These are phyloP conservation scores for Alectoris magna DNA, from an alignment of 2,797 vertebrate species.

Conservation along the genomic window DNA sequence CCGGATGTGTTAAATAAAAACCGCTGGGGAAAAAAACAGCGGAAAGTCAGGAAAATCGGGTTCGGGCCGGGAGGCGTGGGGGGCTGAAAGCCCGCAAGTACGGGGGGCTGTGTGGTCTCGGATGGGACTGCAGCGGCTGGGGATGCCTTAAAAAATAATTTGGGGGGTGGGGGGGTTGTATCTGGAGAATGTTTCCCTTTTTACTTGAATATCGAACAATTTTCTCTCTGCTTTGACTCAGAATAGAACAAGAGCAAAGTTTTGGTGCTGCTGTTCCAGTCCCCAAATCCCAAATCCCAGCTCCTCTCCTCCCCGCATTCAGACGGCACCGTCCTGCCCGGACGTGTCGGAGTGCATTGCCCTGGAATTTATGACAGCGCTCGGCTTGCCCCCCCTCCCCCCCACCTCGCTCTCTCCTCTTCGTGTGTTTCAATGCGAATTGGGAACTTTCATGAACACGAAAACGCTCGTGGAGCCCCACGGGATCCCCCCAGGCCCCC, in stretches of 20 bases:
- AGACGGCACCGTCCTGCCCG: slow-evolving; percentile 32
- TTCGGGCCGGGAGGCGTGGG: background rate
- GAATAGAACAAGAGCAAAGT: background rate
- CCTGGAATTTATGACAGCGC: slow-evolving; percentile 46
- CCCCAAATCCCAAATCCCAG: background rate
- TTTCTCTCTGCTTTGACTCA: background rate
- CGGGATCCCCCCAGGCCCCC: too few species aligned
- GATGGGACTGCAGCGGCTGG: background rate
- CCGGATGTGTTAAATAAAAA: slow-evolving; percentile 62
- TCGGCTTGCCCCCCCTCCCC: background rate
- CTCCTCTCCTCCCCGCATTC: background rate
- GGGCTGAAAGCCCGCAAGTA: background rate
- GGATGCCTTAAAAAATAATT: background rate
- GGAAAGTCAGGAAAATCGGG: slow-evolving; percentile 39
- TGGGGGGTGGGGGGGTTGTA: background rate
- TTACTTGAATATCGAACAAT: background rate
- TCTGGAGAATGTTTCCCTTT: background rate
- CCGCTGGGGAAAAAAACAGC: slow-evolving; percentile 11
- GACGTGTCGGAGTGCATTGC: slow-evolving; percentile 35
- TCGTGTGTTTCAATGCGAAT: background rate
- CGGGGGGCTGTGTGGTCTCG: background rate
- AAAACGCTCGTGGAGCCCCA: background rate
- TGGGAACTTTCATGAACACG: slow-evolving; percentile 5
- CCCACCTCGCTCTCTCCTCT: background rate
- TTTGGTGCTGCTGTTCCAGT: background rate